These are phyloP conservation scores for Alouatta palliata DNA, from an alignment of 2,113 vertebrate genomes.

Conservation along the genomic window DNA sequence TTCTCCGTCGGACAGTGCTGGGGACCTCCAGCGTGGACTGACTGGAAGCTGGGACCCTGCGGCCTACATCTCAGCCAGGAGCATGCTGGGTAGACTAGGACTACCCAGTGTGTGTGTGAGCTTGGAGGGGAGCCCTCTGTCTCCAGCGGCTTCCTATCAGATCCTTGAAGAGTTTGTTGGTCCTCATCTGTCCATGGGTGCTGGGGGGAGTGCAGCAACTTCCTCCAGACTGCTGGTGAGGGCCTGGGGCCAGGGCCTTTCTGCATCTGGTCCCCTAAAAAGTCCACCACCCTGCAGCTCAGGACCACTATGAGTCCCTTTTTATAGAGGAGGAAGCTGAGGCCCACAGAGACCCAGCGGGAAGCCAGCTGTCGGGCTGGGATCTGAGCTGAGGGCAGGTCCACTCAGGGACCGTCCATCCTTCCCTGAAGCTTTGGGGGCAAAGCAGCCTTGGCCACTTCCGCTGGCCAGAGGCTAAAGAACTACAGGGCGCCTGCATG, in stretches of 20 bases:
- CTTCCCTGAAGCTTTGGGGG: neutral
- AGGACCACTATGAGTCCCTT: neutral
- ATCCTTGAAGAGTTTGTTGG: neutral
- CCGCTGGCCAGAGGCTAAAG: neutral
- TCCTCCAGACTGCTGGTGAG: neutral
- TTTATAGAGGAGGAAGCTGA: neutral
- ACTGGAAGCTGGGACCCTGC: neutral
- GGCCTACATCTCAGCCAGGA: neutral
- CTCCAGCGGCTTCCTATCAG: neutral
- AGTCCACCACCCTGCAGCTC: neutral
- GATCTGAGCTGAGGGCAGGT: neutral
- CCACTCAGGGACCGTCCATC: neutral
- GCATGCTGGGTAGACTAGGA: neutral
- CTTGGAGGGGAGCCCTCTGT: neutral
- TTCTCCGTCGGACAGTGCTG: neutral
- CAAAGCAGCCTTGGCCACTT: neutral
- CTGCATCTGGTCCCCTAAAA: neutral
- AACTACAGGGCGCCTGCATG: neutral
- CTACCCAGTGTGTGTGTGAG: neutral
- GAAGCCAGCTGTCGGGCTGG: neutral
- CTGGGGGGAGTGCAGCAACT: no score
- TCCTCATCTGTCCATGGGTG: neutral
- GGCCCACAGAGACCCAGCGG: neutral
- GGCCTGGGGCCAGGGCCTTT: neutral
- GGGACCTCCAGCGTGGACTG: neutral